Evolutionary conservation across 2,888 invertebrate genomes (phyloP), one percentile per base, ranked within the genome.

Genomic region (Arenicola marina): DNA sequence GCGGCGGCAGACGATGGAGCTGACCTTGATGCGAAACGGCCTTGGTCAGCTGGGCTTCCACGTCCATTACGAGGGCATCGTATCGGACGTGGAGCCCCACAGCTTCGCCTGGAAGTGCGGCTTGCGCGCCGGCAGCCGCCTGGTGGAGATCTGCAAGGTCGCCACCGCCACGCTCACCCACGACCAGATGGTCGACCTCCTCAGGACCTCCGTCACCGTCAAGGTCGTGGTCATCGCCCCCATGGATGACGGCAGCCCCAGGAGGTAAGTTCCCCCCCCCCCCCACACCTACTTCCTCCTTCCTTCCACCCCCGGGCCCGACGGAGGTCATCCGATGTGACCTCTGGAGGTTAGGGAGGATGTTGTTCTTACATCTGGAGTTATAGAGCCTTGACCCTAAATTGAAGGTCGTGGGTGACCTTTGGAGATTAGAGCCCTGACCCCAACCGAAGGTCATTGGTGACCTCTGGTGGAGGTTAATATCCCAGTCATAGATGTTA

Each of bases 71-170:
- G 95, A 95, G 56, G 96, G 96, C 2, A 89, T 96, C 29, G 93
- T 96, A 33, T 95, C 95, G 2, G 91, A 94, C 76, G 94, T 95
- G n/a, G 95, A 95, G 80, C 87, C 80, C 66, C 83, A 83, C 67
- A 85, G 86, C 43, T 80, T 83, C 69, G 86, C 86, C 38, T 86
- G 84, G 82, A 83, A 84, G 70, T 92, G 93, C 1, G 96, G 95
- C n/a, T 87, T 97, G 53, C 86, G 92, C 53, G 92, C 93, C 80
- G 94, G 94, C 63, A 92, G 92, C 56, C 88, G 95, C 21, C 87
- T 97, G 68, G 92, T 96, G 1, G 95, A 97, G 84, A 92, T 93
- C 74, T 92, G 92, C 78, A 91, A 92, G 81, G 91, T 93, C 28
- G 92, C 93, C 33, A 92, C 94, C 32, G 91, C 92, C 2, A 94